Evolutionary conservation across 2,797 vertebrate genomes (phyloP), one percentile per base, ranked within the genome.

Genomic region (Enoplosus armatus): DNA sequence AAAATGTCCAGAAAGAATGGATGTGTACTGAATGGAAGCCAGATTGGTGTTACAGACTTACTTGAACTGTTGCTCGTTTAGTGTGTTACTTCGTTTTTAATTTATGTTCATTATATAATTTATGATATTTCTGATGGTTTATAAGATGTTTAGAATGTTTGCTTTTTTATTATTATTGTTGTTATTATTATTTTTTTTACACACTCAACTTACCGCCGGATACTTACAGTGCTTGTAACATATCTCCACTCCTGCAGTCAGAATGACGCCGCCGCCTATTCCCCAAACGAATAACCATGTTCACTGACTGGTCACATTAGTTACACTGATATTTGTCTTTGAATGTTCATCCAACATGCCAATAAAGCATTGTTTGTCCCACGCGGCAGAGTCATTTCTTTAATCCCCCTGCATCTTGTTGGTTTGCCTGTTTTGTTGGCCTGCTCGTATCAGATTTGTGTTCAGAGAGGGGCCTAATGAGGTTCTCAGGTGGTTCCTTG

Each of bases 301-400:
- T 41, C 26, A 18, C 26, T 47, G 35, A 73, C 45, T 55, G 35
- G 29, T 75, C 47, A 56, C 43, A 31, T 39, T 29, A 55, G 1
- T 50, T 56, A 20, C 74, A 80, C 61, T 61, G 58, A 63, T 72
- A 56, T 72, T 55, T 85, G 77, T 83, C 61, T 67, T 72, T 68
- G 12, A 71, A 47, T 89, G 82, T 74, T 61, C 12, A 53, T 56
- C 35, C 26, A 59, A 74, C 60, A 47, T 85, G 59, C 61, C 55
- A 93, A 90, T 93, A 92, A 92, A 93, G 72, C 33, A 47, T 60
- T 60, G 31, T 80, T 76, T 77, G 45, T 68, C 65, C 68, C 76
- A 75, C 33, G 77, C 12, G 15, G 33, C 35, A 31, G 48, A 39
- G 39, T 27, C 12, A 14, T 51, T 54, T 61, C 37, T 63, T 47